These are phyloP conservation scores for Peromyscus maniculatus DNA, from an alignment of 2,113 vertebrate genomes.

Conservation along the genomic window DNA sequence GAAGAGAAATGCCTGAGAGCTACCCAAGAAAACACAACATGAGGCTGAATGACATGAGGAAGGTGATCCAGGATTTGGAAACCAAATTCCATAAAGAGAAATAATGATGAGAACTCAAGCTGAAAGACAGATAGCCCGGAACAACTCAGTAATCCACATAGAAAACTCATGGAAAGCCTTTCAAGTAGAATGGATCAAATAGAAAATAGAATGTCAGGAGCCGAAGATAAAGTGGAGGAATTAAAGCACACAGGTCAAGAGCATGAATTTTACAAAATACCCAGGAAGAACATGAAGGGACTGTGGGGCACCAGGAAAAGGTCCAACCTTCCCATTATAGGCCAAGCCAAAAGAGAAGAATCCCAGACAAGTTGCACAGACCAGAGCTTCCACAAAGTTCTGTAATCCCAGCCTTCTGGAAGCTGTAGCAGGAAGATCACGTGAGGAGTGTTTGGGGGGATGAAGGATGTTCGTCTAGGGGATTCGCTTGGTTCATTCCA, in stretches of 20 bases:
- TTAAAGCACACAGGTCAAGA: neutral
- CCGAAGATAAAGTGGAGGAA: neutral
- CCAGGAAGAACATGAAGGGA: neutral
- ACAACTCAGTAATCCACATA: neutral
- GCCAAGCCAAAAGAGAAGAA: neutral
- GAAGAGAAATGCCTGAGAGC: neutral
- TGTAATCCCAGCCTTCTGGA: neutral
- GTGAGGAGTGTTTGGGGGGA: neutral
- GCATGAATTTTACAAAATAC: neutral
- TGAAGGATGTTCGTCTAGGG: neutral
- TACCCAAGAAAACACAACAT: neutral
- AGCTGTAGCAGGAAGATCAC: neutral
- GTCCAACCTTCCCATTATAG: neutral
- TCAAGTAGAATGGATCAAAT: neutral
- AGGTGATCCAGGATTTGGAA: neutral
- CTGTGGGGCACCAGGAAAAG: neutral
- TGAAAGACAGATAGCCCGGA: neutral
- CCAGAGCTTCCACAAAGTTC: neutral
- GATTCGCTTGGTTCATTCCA: neutral
- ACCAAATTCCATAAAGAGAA: neutral
- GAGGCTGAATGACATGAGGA: neutral
- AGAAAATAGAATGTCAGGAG: neutral
- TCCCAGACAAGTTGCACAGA: neutral
- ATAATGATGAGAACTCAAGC: neutral
- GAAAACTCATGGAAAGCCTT: neutral